Conservation (phyloP, 2,888 invertebrate genomes). For the Polydrusus cervinus region DNA sequence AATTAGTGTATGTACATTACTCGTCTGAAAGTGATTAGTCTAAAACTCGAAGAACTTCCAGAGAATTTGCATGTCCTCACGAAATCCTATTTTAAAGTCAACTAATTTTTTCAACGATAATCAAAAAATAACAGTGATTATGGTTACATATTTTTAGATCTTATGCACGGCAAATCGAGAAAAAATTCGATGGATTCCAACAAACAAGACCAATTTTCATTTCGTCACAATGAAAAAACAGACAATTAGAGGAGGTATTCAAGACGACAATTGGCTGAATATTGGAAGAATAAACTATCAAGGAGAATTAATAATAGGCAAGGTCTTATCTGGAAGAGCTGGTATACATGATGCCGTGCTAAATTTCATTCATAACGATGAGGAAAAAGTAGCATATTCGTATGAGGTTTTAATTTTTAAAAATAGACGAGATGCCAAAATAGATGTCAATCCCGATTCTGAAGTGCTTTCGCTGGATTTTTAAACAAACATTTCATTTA, state of each 20-base stretch:
- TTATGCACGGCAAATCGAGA: slow-evolving; percentile 50
- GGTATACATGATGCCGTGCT: slow-evolving; percentile 43
- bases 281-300: slow-evolving; percentile 57
- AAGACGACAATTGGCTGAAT: slow-evolving; percentile 48
- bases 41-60: no score
- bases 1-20: no score
- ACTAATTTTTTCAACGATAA: no score
- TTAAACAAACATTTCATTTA: no score
- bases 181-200: slow-evolving; percentile 50
- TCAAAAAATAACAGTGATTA: no score
- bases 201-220: slow-evolving; percentile 54
- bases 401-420: slow-evolving; percentile 53
- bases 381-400: slow-evolving; percentile 38
- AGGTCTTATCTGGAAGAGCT: slow-evolving; percentile 44
- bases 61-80: no score
- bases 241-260: slow-evolving; percentile 54
- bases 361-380: slow-evolving; percentile 44
- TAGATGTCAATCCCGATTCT: not conserved
- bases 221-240: slow-evolving; percentile 52
- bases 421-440: not conserved
- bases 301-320: slow-evolving; percentile 54
- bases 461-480: not conserved
- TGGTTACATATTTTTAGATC: slow-evolving; percentile 50
- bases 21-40: no score
- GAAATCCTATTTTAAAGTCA: no score